phyloP scores from a whole-genome alignment of 2,888 invertebrate genomes.

The Gymnosoma rotundatum region DNA sequence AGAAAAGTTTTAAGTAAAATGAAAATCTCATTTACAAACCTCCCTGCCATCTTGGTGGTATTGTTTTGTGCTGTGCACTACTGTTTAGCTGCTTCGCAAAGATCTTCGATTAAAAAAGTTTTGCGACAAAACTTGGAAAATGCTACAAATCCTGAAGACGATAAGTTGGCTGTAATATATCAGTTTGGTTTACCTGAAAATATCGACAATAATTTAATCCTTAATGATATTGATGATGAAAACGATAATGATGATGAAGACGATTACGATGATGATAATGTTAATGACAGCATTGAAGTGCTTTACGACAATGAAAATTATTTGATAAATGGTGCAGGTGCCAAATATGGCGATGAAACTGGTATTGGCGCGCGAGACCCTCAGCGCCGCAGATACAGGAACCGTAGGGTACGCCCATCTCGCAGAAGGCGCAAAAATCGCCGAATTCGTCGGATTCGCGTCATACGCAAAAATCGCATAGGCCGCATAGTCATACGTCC shows the following conservation, averaged over 20 bases:
- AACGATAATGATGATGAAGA: too few relatives aligned
- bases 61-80: slow-evolving; percentile 37
- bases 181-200: too few relatives aligned
- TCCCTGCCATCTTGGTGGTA: slow-evolving; percentile 29
- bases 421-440: background rate
- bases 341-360: slow-evolving; percentile 5
- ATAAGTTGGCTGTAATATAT: too few relatives aligned
- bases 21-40: slow-evolving; percentile 34
- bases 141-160: background rate
- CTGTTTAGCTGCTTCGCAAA: slow-evolving; percentile 24
- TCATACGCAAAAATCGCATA: too few relatives aligned
- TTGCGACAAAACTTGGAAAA: background rate
- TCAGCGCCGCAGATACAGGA: too few relatives aligned
- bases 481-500: too few relatives aligned
- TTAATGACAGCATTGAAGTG: slow-evolving; percentile 11
- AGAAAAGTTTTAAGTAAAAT: slow-evolving; percentile 5
- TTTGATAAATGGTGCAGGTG: slow-evolving; percentile 17
- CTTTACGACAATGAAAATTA: slow-evolving; percentile 24
- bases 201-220: too few relatives aligned
- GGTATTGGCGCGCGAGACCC: too few relatives aligned
- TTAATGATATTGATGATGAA: too few relatives aligned
- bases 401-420: too few relatives aligned
- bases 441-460: background rate
- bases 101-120: too few relatives aligned
- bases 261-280: background rate